phyloP scores from a whole-genome alignment of 2,797 vertebrate genomes.

The Sphenodon punctatus region DNA sequence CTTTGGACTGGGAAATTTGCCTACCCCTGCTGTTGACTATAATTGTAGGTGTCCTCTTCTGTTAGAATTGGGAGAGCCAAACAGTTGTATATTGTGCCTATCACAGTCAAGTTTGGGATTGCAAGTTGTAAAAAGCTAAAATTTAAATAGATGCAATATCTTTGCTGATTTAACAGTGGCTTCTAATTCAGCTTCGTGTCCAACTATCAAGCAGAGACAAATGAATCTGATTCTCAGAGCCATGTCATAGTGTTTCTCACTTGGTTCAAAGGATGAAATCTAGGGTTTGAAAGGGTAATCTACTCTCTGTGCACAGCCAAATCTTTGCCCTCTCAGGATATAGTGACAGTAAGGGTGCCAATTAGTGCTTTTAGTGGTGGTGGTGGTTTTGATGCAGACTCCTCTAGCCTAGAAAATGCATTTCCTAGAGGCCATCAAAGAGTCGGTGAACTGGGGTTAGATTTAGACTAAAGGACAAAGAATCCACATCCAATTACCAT shows the following conservation, averaged over 20 bases:
- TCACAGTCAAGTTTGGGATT: not conserved
- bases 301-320: accelerated
- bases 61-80: not conserved
- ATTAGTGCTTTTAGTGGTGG: not conserved
- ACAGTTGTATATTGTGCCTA: not conserved
- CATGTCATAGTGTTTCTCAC: not conserved
- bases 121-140: not conserved
- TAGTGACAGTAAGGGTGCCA: not conserved
- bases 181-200: not conserved
- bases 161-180: not conserved
- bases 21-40: too few relatives aligned
- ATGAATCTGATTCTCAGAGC: not conserved
- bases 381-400: not conserved
- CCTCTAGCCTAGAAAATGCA: too few relatives aligned
- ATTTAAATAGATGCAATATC: not conserved
- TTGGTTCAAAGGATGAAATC: not conserved
- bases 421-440: not conserved
- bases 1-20: too few relatives aligned
- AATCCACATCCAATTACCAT: not conserved
- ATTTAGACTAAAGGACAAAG: not conserved
- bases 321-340: not conserved
- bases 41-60: not conserved
- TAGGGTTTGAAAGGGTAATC: not conserved
- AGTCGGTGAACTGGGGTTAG: too few relatives aligned
- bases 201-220: not conserved